Conservation (phyloP, 2,888 invertebrate species). For the Anarsia innoxiella region DNA sequence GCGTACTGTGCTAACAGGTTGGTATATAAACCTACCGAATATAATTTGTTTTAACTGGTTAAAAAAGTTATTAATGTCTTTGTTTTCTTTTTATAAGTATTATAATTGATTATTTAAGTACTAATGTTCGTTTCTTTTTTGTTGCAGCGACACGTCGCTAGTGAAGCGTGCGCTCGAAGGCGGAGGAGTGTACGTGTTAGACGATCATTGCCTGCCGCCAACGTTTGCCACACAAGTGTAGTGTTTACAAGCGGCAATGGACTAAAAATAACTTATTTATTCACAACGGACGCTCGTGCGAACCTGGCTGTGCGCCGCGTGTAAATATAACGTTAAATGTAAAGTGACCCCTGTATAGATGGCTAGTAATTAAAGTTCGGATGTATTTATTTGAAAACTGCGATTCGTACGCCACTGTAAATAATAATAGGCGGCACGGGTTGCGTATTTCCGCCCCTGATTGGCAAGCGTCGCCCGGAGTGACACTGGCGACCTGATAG, state of each 20-base stretch:
- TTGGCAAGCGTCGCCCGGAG: conserved; percentile 47
- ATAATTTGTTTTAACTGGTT: background rate
- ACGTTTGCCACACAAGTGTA: conserved; percentile 87
- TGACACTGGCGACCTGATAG: conserved; percentile 6
- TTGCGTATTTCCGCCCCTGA: conserved; percentile 49
- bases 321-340: conserved; percentile 71
- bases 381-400: conserved; percentile 66
- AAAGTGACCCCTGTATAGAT: conserved; percentile 72
- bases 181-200: conserved; percentile 82
- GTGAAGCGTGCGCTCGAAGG: conserved; percentile 81
- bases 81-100: background rate
- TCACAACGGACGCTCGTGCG: conserved; percentile 67
- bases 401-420: conserved; percentile 64
- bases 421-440: conserved; percentile 57
- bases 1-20: conserved; percentile 70
- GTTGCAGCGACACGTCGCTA: conserved; percentile 80
- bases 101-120: background rate
- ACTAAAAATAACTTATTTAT: conserved; percentile 58
- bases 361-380: conserved; percentile 67
- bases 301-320: conserved; percentile 72
- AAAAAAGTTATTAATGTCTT: background rate
- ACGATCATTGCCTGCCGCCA: conserved; percentile 84
- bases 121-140: conserved; percentile 30
- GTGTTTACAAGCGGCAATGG: conserved; percentile 51
- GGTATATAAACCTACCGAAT: conserved; percentile 24